Conservation (phyloP, 2,888 invertebrate species). For the Lasioglossum calceatum region DNA sequence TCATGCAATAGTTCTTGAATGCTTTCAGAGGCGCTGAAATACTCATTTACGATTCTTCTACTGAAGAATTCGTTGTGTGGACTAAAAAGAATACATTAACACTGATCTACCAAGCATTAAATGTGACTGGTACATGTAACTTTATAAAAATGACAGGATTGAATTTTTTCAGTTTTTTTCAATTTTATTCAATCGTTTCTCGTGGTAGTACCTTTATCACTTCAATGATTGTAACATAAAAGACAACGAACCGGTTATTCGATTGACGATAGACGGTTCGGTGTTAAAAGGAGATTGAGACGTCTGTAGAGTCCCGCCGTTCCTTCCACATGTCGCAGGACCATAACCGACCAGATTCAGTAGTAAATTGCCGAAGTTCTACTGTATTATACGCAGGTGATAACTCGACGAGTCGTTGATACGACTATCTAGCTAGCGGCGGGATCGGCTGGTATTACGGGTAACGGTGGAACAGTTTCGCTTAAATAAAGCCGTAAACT, state of each 20-base stretch:
- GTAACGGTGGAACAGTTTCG: conserved; percentile 24
- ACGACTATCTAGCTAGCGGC: conserved; percentile 5
- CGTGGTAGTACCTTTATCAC: neutral
- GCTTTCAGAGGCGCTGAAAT: neutral
- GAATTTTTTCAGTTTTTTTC: neutral
- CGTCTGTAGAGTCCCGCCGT: neutral
- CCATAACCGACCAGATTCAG: neutral
- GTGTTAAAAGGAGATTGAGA: neutral
- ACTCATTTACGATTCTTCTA: neutral
- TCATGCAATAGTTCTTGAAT: neutral
- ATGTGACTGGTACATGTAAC: neutral
- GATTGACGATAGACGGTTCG: neutral
- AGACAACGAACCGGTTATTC: neutral
- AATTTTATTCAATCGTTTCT: neutral
- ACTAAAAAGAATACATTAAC: neutral
- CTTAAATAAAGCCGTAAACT: conserved; percentile 70
- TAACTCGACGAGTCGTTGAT: conserved; percentile 20
- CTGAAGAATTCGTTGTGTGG: neutral
- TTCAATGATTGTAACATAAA: neutral
- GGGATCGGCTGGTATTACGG: neutral
- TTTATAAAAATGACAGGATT: neutral
- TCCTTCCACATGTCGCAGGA: neutral
- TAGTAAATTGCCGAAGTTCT: neutral
- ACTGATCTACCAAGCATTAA: neutral
- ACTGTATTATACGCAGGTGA: neutral